Conservation (phyloP, 2,888 invertebrate genomes). For the Caenorhabditis sp. region DNA sequence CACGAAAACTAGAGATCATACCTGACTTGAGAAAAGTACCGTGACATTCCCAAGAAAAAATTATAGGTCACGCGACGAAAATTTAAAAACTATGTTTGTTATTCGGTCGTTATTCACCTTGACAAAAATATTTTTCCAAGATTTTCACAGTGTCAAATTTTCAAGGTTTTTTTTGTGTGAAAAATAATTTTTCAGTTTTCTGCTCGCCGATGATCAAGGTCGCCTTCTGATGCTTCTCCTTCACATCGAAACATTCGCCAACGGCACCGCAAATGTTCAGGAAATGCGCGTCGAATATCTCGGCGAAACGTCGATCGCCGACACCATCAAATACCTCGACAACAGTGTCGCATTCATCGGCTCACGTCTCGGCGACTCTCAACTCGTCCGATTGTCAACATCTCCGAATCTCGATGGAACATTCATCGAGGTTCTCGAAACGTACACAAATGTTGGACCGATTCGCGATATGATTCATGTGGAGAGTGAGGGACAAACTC, state of each 20-base stretch:
- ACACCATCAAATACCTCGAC: conserved; percentile 95
- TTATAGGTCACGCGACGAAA: no score
- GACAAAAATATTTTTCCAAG: no score
- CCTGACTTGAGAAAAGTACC: no score
- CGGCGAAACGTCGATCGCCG: conserved; percentile 80
- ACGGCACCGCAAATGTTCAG: conserved; percentile 3
- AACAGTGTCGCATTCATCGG: conserved; percentile 95
- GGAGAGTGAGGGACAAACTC: conserved; percentile 85
- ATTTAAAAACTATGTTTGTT: no score
- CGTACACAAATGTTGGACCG: conserved; percentile 94
- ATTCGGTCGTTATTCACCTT: no score
- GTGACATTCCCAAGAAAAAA: no score
- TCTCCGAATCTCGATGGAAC: conserved; percentile 13
- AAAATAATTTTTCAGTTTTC: conserved; percentile 57
- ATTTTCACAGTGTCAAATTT: no score
- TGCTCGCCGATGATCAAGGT: conserved; percentile 92
- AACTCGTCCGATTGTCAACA: conserved; percentile 78
- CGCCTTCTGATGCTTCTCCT: conserved; percentile 92
- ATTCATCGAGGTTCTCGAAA: conserved; percentile 79
- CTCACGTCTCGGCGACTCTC: conserved; percentile 93
- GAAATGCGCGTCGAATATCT: conserved; percentile 57
- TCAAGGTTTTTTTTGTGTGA: no score
- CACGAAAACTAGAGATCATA: no score
- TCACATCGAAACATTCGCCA: conserved; percentile 77
- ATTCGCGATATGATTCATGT: conserved; percentile 77